A percentile compares a stretch with the other conserved stretches of the same genome.
Evolutionary conservation across 2,888 invertebrate genomes (phyloP).

Genomic region (Mythimna vitellina): DNA sequence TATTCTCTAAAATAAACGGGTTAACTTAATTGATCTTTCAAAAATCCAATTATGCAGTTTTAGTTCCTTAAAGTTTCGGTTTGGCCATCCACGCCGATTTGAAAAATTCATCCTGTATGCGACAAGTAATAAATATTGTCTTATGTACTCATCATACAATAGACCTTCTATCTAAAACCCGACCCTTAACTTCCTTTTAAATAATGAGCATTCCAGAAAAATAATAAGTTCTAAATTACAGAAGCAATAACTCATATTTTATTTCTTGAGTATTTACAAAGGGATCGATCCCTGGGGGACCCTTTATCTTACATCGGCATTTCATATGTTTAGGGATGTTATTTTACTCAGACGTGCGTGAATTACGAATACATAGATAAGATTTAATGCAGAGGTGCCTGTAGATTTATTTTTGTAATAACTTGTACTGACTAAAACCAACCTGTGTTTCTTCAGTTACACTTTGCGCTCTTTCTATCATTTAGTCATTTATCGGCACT

Average conservation of each 20-base stretch:
- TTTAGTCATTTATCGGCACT: too few relatives aligned
- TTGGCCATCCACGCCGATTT: too few relatives aligned
- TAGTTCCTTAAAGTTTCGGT: too few relatives aligned
- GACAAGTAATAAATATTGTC: slow-evolving; percentile 35
- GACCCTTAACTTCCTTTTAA: slow-evolving; percentile 13
- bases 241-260: slow-evolving; percentile 17
- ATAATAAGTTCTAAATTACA: slow-evolving; percentile 28
- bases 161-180: slow-evolving; percentile 1
- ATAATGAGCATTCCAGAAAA: slow-evolving; percentile 25
- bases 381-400: neutral
- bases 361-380: neutral
- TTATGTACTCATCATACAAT: slow-evolving; percentile 4
- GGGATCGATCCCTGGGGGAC: slow-evolving; percentile 19
- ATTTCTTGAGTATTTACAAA: slow-evolving; percentile 25
- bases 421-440: too few relatives aligned
- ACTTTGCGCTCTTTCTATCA: too few relatives aligned
- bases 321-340: slow-evolving; percentile 1
- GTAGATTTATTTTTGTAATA: too few relatives aligned
- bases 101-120: too few relatives aligned
- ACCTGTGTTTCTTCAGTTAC: too few relatives aligned
- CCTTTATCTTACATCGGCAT: slow-evolving; percentile 11
- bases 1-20: too few relatives aligned
- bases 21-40: too few relatives aligned
- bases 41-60: too few relatives aligned
- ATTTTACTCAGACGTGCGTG: neutral